Conservation (phyloP, 2,113 vertebrate genomes). For the Gobiocypris rarus region DNA sequence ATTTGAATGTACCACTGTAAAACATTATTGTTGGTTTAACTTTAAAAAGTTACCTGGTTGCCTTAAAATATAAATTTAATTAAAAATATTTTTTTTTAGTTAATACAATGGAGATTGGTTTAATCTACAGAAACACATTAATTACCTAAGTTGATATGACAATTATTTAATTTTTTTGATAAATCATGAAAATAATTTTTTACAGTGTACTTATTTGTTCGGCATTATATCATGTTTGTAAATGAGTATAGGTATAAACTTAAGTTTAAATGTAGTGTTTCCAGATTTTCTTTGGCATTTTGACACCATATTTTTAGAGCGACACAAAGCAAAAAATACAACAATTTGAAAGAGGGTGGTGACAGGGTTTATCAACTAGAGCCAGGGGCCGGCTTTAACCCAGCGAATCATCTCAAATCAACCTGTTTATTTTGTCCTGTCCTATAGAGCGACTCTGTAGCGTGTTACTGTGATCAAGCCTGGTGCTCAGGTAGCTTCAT, state of each 20-base stretch:
- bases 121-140: too few species aligned
- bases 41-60: too few species aligned
- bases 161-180: too few species aligned
- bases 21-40: too few species aligned
- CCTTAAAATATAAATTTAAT: too few species aligned
- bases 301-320: background rate
- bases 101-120: too few species aligned
- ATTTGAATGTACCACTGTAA: background rate
- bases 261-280: background rate
- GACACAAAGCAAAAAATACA: background rate
- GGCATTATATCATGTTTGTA: too few species aligned
- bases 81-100: too few species aligned
- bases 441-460: conserved; percentile 31
- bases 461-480: conserved; percentile 39
- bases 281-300: background rate
- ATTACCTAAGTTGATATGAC: too few species aligned
- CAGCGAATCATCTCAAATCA: conserved; percentile 2
- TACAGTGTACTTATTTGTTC: background rate
- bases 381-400: background rate
- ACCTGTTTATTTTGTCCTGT: conserved; percentile 4
- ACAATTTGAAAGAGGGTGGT: conserved; percentile 2
- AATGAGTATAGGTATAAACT: too few species aligned
- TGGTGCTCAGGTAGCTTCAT: conserved; percentile 32
- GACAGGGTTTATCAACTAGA: background rate
- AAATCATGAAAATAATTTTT: too few species aligned